Base-by-base conservation (phyloP, 2,113 vertebrate genomes). In the Eulacestoma nigropectus region DNA sequence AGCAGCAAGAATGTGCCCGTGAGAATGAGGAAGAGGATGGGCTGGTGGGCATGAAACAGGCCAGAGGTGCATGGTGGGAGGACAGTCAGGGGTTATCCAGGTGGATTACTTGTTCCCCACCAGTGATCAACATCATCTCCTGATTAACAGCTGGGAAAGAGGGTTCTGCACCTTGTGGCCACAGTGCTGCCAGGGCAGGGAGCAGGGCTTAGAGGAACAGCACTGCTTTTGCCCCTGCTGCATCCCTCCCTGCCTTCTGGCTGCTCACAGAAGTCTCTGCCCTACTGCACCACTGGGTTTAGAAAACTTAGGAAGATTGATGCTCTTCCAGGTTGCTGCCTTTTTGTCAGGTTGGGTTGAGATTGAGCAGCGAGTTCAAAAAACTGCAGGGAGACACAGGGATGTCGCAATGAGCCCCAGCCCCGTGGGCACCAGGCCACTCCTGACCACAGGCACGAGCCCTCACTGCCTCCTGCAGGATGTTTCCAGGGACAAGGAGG, bases 1-100 rank as follows among this genome's bases (percentile, higher is more conserved):
- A 6, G 3, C 84, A 89, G 72, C 3, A 2, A 39, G 63, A 49
- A 68, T 3, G 3, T 44, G 42, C 42, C 1, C 0, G 0, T 32
- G 67, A 72, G 47, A 47, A 53, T 32, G 65, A 83, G 42, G 62
- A 78, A 57, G 55, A 76, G 33, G 23, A 82, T 33, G 73, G 32
- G 32, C 62, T 79, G 67, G 42, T 42, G 74, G 63, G 33, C 30
- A 7, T 25, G 37, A 65, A 42, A 35, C 55, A 46, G 1, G 1
- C 41, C 69, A 62, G 30, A 6, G 4, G 39, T 30, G 52, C 0
- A 0, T 50, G 35, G 35, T 20, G 1, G 50, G 68, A 87, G 29
- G 59, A 35, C 42, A 80, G 82, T 33, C 53, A 16, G 32, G 32
- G 14, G 2, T 64, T 72, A 20, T 46, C 59, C 63, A 77, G 37